phyloP scores from a whole-genome alignment of 1,140 invertebrate species.

The Sminthurinus signatus region DNA sequence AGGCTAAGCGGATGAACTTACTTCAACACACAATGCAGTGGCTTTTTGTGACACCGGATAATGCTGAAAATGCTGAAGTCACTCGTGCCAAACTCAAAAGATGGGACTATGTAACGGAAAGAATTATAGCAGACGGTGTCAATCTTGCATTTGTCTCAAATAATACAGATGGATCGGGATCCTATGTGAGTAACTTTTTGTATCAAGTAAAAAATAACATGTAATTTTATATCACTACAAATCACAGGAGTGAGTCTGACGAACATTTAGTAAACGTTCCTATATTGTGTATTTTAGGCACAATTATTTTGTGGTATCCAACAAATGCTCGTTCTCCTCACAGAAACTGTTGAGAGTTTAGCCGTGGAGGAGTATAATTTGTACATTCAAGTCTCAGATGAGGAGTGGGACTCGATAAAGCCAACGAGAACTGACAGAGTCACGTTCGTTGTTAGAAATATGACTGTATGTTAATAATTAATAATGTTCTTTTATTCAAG shows the following conservation, averaged over 20 bases:
- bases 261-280: too few species aligned
- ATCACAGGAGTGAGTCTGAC: too few species aligned
- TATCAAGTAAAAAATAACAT: not conserved
- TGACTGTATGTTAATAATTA: too few species aligned
- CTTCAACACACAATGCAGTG: constrained; percentile 65
- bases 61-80: constrained; percentile 44
- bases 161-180: constrained; percentile 6
- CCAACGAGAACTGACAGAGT: constrained; percentile 52
- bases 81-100: constrained; percentile 49
- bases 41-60: constrained; percentile 66
- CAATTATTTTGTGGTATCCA: constrained; percentile 57
- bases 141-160: constrained; percentile 77
- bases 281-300: constrained; percentile 46
- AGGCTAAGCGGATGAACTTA: constrained; percentile 59
- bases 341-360: constrained; percentile 57
- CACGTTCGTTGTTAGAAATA: constrained; percentile 13
- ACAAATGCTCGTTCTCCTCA: constrained; percentile 57
- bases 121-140: constrained; percentile 62
- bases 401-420: constrained; percentile 70
- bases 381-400: constrained; percentile 64
- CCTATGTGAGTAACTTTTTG: constrained; percentile 4
- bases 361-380: constrained; percentile 60
- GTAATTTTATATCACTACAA: too few species aligned
- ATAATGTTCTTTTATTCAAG: constrained; percentile 41
- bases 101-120: constrained; percentile 48